Base-by-base conservation (phyloP, 2,113 vertebrate genomes). In the Calidris pygmaea region DNA sequence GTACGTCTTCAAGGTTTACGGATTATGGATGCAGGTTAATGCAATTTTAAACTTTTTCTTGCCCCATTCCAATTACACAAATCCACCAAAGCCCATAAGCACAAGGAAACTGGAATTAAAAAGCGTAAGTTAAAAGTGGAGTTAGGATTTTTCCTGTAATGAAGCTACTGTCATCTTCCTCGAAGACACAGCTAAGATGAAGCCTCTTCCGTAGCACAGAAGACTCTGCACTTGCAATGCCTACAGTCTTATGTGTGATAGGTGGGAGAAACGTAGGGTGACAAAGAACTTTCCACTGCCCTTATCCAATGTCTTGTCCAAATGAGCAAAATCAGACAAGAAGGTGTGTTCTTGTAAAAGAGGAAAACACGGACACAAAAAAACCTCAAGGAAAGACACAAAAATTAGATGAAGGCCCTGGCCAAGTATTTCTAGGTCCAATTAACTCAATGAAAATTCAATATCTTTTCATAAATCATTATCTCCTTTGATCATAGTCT, bases 181-280 rank as follows among this genome's bases (percentile, higher is more conserved):
- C 30, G 23, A 82, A 92, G 56, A 45, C 12, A 88, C 3, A 62
- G 12, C 3, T 32, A 50, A 77, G 23, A 65, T 6, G 43, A 72
- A 85, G 9, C 7, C 8, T 41, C 22, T 79, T 85, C 11, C 0
- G 3, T 0, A 55, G 30, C 30, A 60, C 34, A 50, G 68, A 79
- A 68, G 16, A 79, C 20, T 52, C 18, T 91, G 17, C 43, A 47
- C 6, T 52, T 73, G 27, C 11, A 63, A 48, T 56, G 24, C 12
- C 37, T 37, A 29, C 7, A 48, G 27, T 56, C 8, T 16, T 45
- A 47, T 23, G 9, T 50, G 19, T 18, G 12, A 32, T 60, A 45
- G 0, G 0, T 21, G 14, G 2, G 26, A 74, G 32, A 85, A 80
- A 50, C 14, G 48, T 32, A n/a, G 5, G 4, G 22, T 12, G 14